phyloP scores from a whole-genome alignment of 2,113 vertebrate genomes.

The Pungitius pungitius region DNA sequence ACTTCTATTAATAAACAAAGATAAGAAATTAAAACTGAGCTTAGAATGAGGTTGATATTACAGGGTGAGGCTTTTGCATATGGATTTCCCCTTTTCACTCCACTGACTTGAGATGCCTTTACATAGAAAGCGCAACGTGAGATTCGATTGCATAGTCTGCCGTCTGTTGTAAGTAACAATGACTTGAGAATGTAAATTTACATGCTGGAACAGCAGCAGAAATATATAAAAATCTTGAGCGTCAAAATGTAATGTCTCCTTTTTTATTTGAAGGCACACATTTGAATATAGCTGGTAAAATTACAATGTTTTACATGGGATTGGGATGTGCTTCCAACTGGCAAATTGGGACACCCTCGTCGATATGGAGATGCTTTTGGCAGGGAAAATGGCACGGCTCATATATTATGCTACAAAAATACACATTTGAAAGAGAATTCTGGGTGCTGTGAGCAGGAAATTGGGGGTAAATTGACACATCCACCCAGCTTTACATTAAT shows the following conservation, averaged over 20 bases:
- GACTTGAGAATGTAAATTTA: not conserved
- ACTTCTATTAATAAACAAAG: not conserved
- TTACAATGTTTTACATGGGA: conserved; percentile 50
- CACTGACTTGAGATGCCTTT: conserved; percentile 1
- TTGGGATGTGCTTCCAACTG: conserved; percentile 55
- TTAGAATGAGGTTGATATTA: not conserved
- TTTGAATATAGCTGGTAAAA: conserved; percentile 49
- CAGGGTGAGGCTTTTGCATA: not conserved
- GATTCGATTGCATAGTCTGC: not conserved
- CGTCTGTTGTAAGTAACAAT: no score
- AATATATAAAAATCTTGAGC: not conserved
- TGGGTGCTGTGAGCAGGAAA: conserved; percentile 64
- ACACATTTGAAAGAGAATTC: conserved; percentile 56
- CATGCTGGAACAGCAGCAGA: not conserved
- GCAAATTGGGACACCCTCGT: conserved; percentile 68
- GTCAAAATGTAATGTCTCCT: not conserved
- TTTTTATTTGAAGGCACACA: conserved; percentile 12
- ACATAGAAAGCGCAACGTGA: not conserved
- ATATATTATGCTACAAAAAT: conserved; percentile 74
- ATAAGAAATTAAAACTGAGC: not conserved
- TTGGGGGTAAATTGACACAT: conserved; percentile 73
- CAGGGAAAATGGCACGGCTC: conserved; percentile 59
- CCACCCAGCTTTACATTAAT: conserved; percentile 71
- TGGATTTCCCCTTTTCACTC: not conserved
- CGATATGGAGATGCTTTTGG: conserved; percentile 65